Percentiles rank a stretch among this genome's conserved stretches.
These are phyloP conservation scores for Sarcophaga variegata DNA, from an alignment of 2,888 invertebrate genomes.

Conservation along the genomic window DNA sequence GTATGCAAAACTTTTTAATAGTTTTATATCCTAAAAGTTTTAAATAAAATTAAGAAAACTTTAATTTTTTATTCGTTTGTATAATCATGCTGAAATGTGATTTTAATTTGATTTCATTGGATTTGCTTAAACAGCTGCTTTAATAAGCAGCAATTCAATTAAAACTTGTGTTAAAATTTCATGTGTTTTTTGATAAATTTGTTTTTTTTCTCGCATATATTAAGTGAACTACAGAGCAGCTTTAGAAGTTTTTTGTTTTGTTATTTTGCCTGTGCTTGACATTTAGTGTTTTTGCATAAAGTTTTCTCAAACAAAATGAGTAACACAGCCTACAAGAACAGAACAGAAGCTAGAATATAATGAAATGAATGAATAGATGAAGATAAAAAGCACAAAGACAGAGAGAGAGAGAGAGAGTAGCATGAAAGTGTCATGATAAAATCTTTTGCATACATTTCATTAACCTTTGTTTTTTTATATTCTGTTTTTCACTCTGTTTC, in stretches of 20 bases:
- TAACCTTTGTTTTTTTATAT: conserved; percentile 2
- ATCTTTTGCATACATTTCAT: conserved; percentile 39
- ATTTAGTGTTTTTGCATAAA: not conserved
- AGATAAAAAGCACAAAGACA: not conserved
- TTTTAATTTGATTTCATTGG: conserved; percentile 36
- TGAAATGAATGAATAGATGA: not conserved
- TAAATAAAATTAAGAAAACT: too few species aligned
- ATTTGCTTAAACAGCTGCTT: conserved; percentile 5
- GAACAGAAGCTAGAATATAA: not conserved
- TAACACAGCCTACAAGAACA: conserved; percentile 2
- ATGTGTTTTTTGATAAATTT: conserved; percentile 18
- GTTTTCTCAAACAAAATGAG: not conserved
- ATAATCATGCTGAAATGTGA: conserved; percentile 36
- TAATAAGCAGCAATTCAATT: conserved; percentile 60
- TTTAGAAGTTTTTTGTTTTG: conserved; percentile 1
- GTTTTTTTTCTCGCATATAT: conserved; percentile 19
- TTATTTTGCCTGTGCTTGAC: not conserved
- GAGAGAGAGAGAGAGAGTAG: not conserved
- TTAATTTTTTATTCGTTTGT: conserved; percentile 23
- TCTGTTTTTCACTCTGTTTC: not conserved
- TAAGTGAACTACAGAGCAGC: conserved; percentile 27
- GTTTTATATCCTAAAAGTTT: too few species aligned
- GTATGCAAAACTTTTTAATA: too few species aligned
- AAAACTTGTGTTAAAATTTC: conserved; percentile 53
- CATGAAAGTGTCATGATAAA: conserved; percentile 53